Evolutionary conservation across 2,797 vertebrate genomes (phyloP), one percentile per base, ranked within the genome.

Genomic region (Rhinichthys osculus): DNA sequence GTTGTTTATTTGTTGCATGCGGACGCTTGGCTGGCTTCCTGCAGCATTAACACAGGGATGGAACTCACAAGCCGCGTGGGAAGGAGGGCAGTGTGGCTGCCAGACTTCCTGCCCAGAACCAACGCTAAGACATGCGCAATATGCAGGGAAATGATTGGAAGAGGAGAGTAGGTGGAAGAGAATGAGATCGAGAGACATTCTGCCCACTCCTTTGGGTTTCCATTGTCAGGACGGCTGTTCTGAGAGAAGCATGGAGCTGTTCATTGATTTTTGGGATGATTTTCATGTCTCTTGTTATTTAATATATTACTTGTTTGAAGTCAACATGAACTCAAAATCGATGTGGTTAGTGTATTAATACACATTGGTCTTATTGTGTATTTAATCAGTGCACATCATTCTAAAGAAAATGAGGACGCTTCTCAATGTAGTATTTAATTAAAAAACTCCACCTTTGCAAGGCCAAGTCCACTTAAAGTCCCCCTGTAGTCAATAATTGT

Each of bases 31-130:
- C 88, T 78, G 73, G 66, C 66, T 77, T 84, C 59, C 86, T 84
- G 83, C 77, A 50, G 82, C 78, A 88, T 85, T 86, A 88, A 72
- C 87, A 82, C 85, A 72, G 66, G 84, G 85, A 83, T 44, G 52
- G 83, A 87, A 87, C 78, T 89, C 86, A 86, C 86, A 89, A 83
- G 80, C 81, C 16, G 82, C 42, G 87, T 89, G 87, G 89, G 88
- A 88, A 85, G 85, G 64, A 86, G 88, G 85, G 78, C 52, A 69
- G 57, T 21, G 59, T 8, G 71, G 82, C 86, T 89, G 85, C 87
- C 89, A 90, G 89, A 86, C 76, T 82, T 90, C 69, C 82, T 84
- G 69, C 88, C 42, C 52, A 1, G 83, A 89, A 54, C 62, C 57
- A 52, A 62, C 35, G 82, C 70, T 81, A 67, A 21, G 78, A 81